phyloP scores from a whole-genome alignment of 37 sponge, comb jelly and placozoan genomes.

The Hexactinellida sp. region DNA sequence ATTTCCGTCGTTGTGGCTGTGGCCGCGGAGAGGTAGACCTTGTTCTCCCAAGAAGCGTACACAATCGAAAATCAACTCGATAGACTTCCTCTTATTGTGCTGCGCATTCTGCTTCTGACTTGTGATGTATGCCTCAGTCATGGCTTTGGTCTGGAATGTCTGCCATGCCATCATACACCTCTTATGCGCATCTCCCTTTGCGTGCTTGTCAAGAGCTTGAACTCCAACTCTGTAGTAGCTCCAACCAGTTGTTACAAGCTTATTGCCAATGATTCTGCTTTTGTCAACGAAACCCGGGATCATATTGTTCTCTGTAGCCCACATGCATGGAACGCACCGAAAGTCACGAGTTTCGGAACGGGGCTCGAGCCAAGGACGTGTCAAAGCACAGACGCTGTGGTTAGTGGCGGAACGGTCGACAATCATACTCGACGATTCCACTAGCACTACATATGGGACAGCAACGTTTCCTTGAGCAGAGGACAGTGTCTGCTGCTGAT shows the following conservation, averaged over 20 bases:
- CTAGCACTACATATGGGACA: neutral
- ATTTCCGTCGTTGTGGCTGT: neutral
- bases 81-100: neutral
- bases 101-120: conserved; percentile 12
- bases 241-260: conserved; percentile 17
- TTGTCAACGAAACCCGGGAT: conserved; percentile 15
- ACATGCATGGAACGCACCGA: conserved; percentile 8
- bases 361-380: neutral
- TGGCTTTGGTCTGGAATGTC: conserved; percentile 12
- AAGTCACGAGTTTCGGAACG: neutral
- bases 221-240: conserved; percentile 12
- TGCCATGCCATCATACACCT: conserved; percentile 17
- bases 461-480: conserved; percentile 11
- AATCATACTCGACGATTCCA: neutral
- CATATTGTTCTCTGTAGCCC: neutral
- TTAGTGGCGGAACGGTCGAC: neutral
- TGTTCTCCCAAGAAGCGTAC: conserved; percentile 10
- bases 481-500: neutral
- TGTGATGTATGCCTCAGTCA: conserved; percentile 16
- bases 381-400: neutral
- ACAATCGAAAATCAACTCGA: conserved; percentile 12
- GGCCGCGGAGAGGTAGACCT: conserved; percentile 5
- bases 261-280: conserved; percentile 7
- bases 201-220: conserved; percentile 10
- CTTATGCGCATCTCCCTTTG: neutral